Evolutionary conservation across 2,113 vertebrate genomes (phyloP).

Genomic region (Geothlypis trichas): DNA sequence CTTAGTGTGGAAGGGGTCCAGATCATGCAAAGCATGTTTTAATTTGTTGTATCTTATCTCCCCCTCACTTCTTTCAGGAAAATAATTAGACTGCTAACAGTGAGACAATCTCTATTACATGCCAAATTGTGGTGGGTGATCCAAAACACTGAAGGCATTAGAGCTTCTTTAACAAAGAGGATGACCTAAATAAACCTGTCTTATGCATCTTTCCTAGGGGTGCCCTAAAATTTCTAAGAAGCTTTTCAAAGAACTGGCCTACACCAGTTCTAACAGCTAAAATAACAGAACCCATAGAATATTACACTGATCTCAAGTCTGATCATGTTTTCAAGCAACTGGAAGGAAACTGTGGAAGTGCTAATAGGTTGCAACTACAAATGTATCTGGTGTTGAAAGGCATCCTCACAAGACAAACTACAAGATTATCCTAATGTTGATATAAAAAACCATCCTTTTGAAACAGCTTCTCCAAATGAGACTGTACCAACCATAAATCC

Average conservation of each 20-base stretch:
- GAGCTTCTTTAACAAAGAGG: neutral
- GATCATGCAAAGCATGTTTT: neutral
- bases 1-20: fast-evolving
- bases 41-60: neutral
- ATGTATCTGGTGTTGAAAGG: neutral
- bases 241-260: neutral
- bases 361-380: neutral
- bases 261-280: neutral
- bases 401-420: neutral
- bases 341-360: neutral
- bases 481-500: neutral
- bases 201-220: neutral
- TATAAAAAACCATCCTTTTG: neutral
- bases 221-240: neutral
- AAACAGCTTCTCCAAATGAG: neutral
- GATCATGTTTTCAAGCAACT: neutral
- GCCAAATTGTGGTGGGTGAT: neutral
- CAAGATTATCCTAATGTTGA: neutral
- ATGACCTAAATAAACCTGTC: neutral
- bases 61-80: neutral
- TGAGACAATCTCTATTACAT: neutral
- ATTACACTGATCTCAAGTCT: neutral
- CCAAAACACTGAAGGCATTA: neutral
- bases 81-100: neutral
- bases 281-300: neutral